These are phyloP conservation scores for Scaptomyza tumidula DNA, from an alignment of 2,888 invertebrate genomes.

Conservation along the genomic window DNA sequence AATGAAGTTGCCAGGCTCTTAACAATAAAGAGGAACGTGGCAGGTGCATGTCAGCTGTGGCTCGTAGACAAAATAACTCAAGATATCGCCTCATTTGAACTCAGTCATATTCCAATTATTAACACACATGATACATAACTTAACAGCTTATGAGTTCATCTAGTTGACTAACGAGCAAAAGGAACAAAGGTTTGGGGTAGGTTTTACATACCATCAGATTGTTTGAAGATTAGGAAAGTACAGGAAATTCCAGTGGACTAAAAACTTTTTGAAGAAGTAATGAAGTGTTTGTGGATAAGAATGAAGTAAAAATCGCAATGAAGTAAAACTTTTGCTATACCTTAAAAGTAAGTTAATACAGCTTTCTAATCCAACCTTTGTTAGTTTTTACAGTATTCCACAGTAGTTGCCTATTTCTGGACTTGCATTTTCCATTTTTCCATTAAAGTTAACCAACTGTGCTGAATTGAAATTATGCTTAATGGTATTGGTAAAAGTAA, in stretches of 20 bases:
- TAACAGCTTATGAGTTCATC: slow-evolving; percentile 47
- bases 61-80: slow-evolving; percentile 24
- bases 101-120: slow-evolving; percentile 42
- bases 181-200: slow-evolving; percentile 6
- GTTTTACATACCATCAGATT: slow-evolving; percentile 8
- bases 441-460: background rate
- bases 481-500: background rate
- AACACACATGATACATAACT: slow-evolving; percentile 35
- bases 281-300: no score
- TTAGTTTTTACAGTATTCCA: no score
- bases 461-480: background rate
- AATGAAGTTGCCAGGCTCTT: slow-evolving; percentile 63
- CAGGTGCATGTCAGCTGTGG: slow-evolving; percentile 57
- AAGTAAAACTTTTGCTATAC: no score
- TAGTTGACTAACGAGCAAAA: background rate
- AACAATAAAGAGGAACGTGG: slow-evolving; percentile 42
- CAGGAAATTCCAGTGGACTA: background rate
- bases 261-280: no score
- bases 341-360: no score
- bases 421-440: background rate
- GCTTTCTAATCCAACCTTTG: no score
- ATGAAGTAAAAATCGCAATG: no score
- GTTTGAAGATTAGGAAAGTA: slow-evolving; percentile 18
- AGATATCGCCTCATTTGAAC: slow-evolving; percentile 20
- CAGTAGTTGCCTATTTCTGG: background rate